Conservation (phyloP, 2,113 vertebrate species). For the Petromus typicus region DNA sequence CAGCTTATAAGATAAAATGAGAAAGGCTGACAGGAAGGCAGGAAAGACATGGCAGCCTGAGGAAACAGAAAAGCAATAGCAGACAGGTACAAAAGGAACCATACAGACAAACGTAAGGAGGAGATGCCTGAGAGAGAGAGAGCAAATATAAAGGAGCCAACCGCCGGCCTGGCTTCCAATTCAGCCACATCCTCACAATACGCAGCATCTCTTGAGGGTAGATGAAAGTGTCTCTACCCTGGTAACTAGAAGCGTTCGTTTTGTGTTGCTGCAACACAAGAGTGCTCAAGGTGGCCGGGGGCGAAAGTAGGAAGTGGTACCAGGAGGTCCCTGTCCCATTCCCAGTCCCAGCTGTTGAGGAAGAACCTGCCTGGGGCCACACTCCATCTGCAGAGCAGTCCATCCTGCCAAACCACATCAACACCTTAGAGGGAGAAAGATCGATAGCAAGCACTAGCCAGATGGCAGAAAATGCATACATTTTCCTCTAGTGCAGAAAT, state of each 20-base stretch:
- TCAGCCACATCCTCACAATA: not conserved
- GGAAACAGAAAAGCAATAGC: not conserved
- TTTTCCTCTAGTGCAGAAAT: not conserved
- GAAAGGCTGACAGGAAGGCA: not conserved
- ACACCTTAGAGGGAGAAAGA: not conserved
- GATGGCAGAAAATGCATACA: not conserved
- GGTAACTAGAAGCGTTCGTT: not conserved
- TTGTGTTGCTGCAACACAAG: not conserved
- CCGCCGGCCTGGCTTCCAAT: not conserved
- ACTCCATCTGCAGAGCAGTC: not conserved
- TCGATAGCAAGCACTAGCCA: not conserved
- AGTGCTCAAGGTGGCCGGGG: not conserved
- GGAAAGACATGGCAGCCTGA: not conserved
- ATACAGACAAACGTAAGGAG: not conserved
- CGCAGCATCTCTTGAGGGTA: not conserved
- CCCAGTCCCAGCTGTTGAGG: not conserved
- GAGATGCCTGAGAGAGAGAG: not conserved
- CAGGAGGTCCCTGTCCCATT: not conserved
- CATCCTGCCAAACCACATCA: not conserved
- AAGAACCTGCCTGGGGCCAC: not conserved
- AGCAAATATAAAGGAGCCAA: not conserved
- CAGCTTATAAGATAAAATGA: not conserved
- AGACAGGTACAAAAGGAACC: not conserved
- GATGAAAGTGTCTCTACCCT: not conserved
- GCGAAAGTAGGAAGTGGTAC: not conserved